Evolutionary conservation across 2,797 vertebrate species (phyloP), one percentile per base, ranked within the genome.

Genomic region (Bovichtus diacanthus): DNA sequence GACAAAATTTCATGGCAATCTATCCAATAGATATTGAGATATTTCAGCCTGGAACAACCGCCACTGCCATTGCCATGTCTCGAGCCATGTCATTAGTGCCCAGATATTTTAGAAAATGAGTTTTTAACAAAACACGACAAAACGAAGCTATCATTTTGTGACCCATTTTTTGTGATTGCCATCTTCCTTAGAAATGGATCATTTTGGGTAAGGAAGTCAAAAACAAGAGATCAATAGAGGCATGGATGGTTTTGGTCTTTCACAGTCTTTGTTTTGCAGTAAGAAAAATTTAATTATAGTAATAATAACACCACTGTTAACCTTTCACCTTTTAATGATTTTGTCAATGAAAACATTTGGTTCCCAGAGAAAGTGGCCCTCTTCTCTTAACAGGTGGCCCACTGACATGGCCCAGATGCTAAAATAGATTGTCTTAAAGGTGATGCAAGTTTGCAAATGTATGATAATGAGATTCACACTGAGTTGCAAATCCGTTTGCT

Each of bases 381-480:
- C 63, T 53, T 21, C 53, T 81, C 76, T 39, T 38, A 74, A 66
- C 86, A 86, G 82, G 84, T 80, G 82, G 74, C 76, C 36, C 43
- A 21, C 69, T 46, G 66, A 70, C 76, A 62, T 6, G 36, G 59
- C 50, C 67, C 49, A 34, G 25, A 54, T 76, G 74, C 70, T 79
- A 84, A 88, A 87, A 92, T 71, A 74, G 81, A 87, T 87, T 68
- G 88, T 73, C 58, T 54, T 62, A 82, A 83, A 87, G 81, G 82
- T 90, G 87, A 82, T 58, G 74, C 74, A 74, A 83, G 86, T 87
- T 87, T 87, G 81, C 83, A 90, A 90, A 93, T 86, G 73, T 80
- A 86, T 83, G 84, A 85, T 90, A 93, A 94, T 89, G 83, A 90
- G 88, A 82, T 70, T 77, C 89, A 76, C 47, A 68, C 87, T 87